Evolutionary conservation across 2,113 vertebrate genomes (phyloP).

Genomic region (Plotosus lineatus): DNA sequence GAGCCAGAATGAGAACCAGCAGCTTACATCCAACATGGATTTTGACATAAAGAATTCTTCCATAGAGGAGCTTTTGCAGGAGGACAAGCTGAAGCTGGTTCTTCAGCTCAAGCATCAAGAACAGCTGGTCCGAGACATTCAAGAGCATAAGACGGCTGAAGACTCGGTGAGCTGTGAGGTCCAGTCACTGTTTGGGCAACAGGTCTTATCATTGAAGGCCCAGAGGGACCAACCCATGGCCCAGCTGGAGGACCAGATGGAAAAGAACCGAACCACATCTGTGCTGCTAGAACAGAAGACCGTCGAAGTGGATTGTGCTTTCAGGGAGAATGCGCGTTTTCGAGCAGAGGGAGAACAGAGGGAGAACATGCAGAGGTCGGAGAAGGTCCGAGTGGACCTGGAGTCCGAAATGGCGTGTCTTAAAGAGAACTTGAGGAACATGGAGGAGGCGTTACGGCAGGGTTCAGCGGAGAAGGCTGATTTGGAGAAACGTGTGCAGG

Average conservation of each 20-base stretch:
- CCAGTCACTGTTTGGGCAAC: conserved; percentile 58
- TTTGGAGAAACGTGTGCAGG: conserved; percentile 64
- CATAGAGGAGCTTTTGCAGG: conserved; percentile 57
- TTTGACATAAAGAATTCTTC: conserved; percentile 23
- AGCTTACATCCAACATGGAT: background rate
- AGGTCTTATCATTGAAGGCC: conserved; percentile 59
- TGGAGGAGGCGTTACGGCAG: conserved; percentile 66
- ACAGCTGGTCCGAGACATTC: conserved; percentile 63
- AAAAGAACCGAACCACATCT: conserved; percentile 57
- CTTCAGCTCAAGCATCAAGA: conserved; percentile 67
- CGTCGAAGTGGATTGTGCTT: conserved; percentile 36
- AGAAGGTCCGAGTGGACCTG: conserved; percentile 69
- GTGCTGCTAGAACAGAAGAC: conserved; percentile 68
- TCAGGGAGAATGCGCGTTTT: conserved; percentile 62
- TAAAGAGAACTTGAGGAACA: conserved; percentile 59
- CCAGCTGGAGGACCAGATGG: conserved; percentile 64
- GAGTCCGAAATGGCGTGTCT: conserved; percentile 64
- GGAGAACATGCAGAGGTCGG: conserved; percentile 54
- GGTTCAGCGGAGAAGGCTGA: conserved; percentile 61
- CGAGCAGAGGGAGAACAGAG: conserved; percentile 64
- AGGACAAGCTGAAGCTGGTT: conserved; percentile 60
- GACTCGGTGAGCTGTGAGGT: conserved; percentile 60
- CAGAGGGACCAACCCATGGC: conserved; percentile 61
- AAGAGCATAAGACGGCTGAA: conserved; percentile 62
- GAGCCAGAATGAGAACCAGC: conserved; percentile 39